Evolutionary conservation across 35 echinoderm and acorn worm species (phyloP).

Genomic region (Ophioderma brevispina): DNA sequence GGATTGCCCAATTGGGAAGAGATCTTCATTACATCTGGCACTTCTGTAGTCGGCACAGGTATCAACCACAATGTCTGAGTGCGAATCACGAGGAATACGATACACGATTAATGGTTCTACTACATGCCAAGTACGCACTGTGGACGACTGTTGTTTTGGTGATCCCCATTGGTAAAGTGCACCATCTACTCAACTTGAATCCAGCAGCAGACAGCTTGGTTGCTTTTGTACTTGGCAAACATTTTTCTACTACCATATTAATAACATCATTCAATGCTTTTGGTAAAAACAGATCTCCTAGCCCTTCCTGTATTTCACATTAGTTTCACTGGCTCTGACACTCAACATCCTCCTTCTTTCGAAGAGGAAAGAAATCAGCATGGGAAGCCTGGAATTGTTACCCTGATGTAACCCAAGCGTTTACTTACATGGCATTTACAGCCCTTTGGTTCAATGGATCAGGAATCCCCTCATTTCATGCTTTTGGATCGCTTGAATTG

Average conservation of each 20-base stretch:
- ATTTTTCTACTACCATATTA: too few relatives aligned
- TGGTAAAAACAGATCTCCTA: constrained; percentile 24
- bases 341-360: constrained; percentile 42
- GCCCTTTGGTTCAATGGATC: constrained; percentile 23
- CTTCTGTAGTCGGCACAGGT: neutral
- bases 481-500: constrained; percentile 26
- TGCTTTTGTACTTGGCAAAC: constrained; percentile 22
- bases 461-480: constrained; percentile 14
- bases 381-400: constrained; percentile 53
- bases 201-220: constrained; percentile 14
- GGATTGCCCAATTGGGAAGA: neutral
- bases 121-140: constrained; percentile 29
- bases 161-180: constrained; percentile 41
- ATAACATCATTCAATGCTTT: neutral
- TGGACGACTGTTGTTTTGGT: constrained; percentile 48
- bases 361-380: constrained; percentile 44
- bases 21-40: constrained; percentile 34
- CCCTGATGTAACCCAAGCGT: constrained; percentile 43
- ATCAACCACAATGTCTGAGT: constrained; percentile 4
- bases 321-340: constrained; percentile 53
- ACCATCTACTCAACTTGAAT: neutral
- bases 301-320: constrained; percentile 42
- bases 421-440: neutral
- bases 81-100: constrained; percentile 46
- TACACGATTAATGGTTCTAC: constrained; percentile 22